Percentiles rank a stretch among this genome's conserved stretches.
Conservation (phyloP, 2,113 vertebrate genomes). For the Apteryx owenii region DNA sequence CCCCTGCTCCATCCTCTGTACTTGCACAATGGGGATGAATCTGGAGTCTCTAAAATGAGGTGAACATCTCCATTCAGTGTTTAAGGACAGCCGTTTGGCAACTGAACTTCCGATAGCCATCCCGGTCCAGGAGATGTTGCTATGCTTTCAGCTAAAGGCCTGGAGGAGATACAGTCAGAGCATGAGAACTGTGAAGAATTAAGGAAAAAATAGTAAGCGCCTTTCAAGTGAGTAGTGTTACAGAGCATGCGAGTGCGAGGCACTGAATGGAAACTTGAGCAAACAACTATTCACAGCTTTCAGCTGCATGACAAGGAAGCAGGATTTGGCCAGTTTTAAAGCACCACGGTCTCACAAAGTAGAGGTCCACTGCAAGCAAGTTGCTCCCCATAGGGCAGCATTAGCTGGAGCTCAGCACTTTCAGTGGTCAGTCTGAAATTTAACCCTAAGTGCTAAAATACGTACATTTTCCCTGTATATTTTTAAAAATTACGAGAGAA, state of each 20-base stretch:
- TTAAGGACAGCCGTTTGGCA: neutral
- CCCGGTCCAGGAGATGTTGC: slow-evolving; percentile 70
- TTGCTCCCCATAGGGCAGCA: neutral
- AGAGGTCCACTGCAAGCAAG: neutral
- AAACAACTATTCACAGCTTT: neutral
- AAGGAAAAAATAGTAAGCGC: neutral
- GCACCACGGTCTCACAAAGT: neutral
- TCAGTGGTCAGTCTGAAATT: neutral
- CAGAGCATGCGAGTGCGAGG: neutral
- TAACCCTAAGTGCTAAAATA: neutral
- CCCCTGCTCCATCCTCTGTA: neutral
- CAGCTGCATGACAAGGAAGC: neutral
- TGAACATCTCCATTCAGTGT: neutral
- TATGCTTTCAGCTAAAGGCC: slow-evolving; percentile 66
- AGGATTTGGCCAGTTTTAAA: neutral
- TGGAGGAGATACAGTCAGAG: neutral
- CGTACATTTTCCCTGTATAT: neutral
- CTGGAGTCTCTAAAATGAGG: rapidly evolving
- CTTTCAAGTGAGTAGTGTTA: neutral
- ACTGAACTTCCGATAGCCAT: slow-evolving; percentile 46
- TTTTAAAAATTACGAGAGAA: neutral
- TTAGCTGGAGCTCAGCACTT: neutral
- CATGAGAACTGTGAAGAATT: neutral
- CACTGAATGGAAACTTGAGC: neutral
- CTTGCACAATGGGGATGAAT: rapidly evolving